phyloP scores from a whole-genome alignment of 2,888 invertebrate genomes.

The Drosophila mimica region DNA sequence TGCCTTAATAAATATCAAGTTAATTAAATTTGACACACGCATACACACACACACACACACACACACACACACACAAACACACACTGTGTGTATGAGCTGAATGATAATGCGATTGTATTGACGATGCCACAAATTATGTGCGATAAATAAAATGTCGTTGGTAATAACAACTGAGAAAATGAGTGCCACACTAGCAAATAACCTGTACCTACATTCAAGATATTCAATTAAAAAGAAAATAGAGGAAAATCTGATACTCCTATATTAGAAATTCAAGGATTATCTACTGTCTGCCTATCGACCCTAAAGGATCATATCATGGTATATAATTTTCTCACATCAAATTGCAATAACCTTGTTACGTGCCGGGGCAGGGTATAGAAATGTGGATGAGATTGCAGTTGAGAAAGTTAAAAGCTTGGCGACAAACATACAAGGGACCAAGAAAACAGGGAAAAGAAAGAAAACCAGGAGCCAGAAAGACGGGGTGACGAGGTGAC shows the following conservation, averaged over 20 bases:
- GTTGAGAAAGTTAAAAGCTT: constrained; percentile 53
- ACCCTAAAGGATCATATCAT: background rate
- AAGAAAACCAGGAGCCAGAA: background rate
- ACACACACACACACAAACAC: background rate
- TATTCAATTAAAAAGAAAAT: background rate
- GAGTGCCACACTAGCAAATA: background rate
- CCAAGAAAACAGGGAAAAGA: constrained; percentile 5
- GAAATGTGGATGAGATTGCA: constrained; percentile 35
- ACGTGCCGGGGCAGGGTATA: constrained; percentile 12
- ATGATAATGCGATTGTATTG: constrained; percentile 29
- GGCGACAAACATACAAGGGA: constrained; percentile 23
- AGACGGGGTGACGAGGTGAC: too few relatives aligned
- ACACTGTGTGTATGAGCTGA: background rate
- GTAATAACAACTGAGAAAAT: constrained; percentile 11
- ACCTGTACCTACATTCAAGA: background rate
- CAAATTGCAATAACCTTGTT: background rate
- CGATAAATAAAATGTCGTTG: constrained; percentile 36
- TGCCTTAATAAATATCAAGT: constrained; percentile 41
- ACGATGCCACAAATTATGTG: constrained; percentile 27
- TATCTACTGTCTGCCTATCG: background rate
- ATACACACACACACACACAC: constrained; percentile 2
- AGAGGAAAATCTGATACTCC: background rate
- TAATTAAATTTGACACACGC: constrained; percentile 52
- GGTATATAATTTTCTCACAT: background rate
- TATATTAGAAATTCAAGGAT: background rate